Conservation (phyloP, 2,113 vertebrate species). For the Pachyramphus minor region DNA sequence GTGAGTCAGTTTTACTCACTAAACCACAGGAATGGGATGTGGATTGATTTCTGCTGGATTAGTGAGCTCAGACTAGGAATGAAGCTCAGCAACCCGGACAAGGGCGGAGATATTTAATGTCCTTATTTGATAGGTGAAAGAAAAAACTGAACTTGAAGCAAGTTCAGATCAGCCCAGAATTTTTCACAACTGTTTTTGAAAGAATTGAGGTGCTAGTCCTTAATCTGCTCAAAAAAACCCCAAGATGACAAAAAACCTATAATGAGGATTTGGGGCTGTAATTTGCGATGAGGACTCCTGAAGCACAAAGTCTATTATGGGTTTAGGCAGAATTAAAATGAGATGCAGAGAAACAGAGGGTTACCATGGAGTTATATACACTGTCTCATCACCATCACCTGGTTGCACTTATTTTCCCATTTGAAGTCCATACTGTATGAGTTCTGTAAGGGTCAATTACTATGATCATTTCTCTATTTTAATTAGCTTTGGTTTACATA, state of each 20-base stretch:
- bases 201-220: background rate
- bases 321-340: background rate
- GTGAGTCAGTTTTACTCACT: background rate
- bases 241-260: rapidly evolving
- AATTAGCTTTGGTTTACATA: background rate
- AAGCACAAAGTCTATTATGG: background rate
- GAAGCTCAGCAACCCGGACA: background rate
- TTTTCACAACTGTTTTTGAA: background rate
- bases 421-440: background rate
- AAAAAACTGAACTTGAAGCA: background rate
- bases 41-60: background rate
- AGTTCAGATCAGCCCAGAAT: background rate
- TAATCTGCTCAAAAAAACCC: background rate
- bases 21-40: background rate
- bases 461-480: background rate
- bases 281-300: background rate
- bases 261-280: background rate
- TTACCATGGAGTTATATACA: background rate
- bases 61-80: background rate
- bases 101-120: background rate
- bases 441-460: background rate
- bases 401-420: background rate
- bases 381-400: background rate
- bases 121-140: background rate
- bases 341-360: background rate